Base-by-base conservation (phyloP, 2,797 vertebrate genomes). In the Cossypha polioptera region DNA sequence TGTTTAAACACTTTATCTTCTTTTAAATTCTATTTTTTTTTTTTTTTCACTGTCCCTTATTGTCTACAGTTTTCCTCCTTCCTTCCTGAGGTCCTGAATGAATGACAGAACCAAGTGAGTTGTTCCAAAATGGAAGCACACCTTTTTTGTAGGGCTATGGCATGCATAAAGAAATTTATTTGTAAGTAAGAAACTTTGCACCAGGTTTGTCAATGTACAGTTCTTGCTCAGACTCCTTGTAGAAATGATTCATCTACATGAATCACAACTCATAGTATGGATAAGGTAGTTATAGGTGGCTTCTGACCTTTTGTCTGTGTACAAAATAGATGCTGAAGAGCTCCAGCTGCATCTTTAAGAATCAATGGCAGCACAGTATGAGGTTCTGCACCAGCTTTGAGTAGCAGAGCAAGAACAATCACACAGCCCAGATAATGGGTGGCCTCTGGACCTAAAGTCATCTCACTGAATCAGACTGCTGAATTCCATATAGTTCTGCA, bases 11-110 rank as follows among this genome's bases (percentile, higher is more conserved):
- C 1, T 68, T 76, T 47, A 1, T 72, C 7, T 84, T 59, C 5
- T n/a, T 33, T 31, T 21, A 20, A 17, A 16, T 29, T 13, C 0
- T 2, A 9, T 35, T 45, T 22, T 73, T 24, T 53, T 11, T 12
- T 24, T 38, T 38, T 45, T 22, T 13, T 1, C 2, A 3, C 7
- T 1, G 1, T 11, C 5, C 3, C 7, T 55, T 58, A 29, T 21
- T 55, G 5, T 16, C 26, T 55, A 13, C 4, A 38, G 12, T 36
- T 7, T 18, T 33, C 1, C 2, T 61, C n/a, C 15, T 45, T 63
- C 20, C 21, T 31, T 86, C 8, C 38, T 19, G 16, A 74, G 10
- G 17, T 63, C 72, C 47, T 67, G 28, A 77, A 45, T n/a, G 11
- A 73, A 61, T 18, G 17, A 59, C 50, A 63, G 11, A 77, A 61